Conservation (phyloP, 2,113 vertebrate species). For the Colius striatus region DNA sequence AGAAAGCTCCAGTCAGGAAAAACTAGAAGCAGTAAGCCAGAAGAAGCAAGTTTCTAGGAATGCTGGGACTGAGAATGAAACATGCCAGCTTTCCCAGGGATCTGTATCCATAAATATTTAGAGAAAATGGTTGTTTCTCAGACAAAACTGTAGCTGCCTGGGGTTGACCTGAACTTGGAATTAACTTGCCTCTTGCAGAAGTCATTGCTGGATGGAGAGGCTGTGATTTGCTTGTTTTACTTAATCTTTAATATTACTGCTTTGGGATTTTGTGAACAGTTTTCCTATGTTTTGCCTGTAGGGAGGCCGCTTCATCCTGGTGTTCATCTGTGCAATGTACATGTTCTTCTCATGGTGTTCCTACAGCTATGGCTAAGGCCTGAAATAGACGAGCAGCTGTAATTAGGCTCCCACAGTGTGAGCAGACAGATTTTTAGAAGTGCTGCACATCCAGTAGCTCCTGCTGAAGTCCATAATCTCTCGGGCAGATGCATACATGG, state of each 20-base stretch:
- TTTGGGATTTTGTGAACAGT: neutral
- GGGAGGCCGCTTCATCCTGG: neutral
- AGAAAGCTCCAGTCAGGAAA: neutral
- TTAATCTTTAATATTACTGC: neutral
- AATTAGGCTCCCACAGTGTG: neutral
- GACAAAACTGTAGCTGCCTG: neutral
- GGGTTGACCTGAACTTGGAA: neutral
- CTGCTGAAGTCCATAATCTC: neutral
- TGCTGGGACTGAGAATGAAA: neutral
- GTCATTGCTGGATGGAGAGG: neutral
- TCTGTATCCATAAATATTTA: neutral
- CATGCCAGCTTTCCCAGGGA: neutral
- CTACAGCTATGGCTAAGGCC: neutral
- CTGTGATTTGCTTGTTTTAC: neutral
- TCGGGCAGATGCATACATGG: neutral
- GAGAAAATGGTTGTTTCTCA: neutral
- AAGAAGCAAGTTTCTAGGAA: neutral
- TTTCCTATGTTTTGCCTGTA: neutral
- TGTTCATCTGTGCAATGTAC: neutral
- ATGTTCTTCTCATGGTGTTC: neutral
- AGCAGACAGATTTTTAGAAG: neutral
- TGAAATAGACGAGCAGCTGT: neutral
- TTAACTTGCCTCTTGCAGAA: neutral
- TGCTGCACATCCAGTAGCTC: neutral
- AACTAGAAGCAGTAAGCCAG: neutral